Percentiles rank a stretch among this genome's conserved stretches.
Evolutionary conservation across 2,113 vertebrate genomes (phyloP).

Genomic region (Zootoca vivipara): DNA sequence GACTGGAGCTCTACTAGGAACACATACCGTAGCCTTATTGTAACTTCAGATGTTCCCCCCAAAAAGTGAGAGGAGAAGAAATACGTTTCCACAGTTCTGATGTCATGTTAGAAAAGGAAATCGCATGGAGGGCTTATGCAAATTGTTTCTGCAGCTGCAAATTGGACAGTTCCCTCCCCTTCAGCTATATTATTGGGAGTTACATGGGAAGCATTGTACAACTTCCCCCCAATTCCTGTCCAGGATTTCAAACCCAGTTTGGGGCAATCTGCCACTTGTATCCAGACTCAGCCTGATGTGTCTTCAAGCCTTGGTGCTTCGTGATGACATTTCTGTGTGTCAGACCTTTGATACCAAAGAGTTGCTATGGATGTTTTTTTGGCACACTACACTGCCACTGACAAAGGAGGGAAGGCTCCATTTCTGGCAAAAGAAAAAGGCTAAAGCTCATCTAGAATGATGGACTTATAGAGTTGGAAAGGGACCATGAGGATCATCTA

Average conservation of each 20-base stretch:
- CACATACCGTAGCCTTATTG: conserved; percentile 33
- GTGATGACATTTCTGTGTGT: background rate
- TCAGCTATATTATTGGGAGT: background rate
- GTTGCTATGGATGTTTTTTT: background rate
- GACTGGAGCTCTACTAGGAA: conserved; percentile 39
- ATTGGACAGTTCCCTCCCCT: background rate
- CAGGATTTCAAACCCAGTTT: background rate
- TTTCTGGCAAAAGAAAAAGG: background rate
- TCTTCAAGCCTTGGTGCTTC: background rate
- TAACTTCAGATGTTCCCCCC: background rate
- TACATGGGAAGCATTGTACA: background rate
- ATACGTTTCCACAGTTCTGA: background rate
- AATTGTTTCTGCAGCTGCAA: background rate
- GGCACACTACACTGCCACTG: background rate
- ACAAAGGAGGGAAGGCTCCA: background rate
- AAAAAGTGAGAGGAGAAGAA: conserved; percentile 3
- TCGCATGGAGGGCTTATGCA: background rate
- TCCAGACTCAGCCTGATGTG: background rate
- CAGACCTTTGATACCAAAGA: background rate
- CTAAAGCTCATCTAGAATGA: no score
- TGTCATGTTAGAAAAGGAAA: background rate
- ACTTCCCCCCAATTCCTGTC: background rate
- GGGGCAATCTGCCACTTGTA: background rate
- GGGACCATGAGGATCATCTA: no score
- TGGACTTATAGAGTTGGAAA: no score